Evolutionary conservation across 2,113 vertebrate genomes (phyloP).

Genomic region (Pelvicachromis taeniatus): DNA sequence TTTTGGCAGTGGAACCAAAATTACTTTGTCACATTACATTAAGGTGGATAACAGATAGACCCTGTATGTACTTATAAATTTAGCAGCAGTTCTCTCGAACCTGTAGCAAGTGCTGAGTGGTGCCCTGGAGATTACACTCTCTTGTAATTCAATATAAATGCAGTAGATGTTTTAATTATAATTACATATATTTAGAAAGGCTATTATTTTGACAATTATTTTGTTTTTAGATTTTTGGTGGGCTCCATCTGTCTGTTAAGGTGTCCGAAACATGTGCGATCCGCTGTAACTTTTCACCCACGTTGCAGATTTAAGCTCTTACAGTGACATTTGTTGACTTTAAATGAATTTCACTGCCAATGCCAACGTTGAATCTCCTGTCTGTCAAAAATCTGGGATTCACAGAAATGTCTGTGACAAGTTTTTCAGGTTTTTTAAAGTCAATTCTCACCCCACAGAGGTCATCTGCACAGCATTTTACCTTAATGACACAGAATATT

Average conservation of each 20-base stretch:
- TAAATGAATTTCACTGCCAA: background rate
- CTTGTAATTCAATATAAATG: background rate
- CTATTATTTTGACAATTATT: background rate
- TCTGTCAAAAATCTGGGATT: background rate
- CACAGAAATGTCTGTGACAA: background rate
- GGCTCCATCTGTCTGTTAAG: too few relatives aligned
- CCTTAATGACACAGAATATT: constrained; percentile 33
- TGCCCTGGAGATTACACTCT: background rate
- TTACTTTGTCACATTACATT: background rate
- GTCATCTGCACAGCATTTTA: constrained; percentile 27
- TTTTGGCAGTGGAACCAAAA: background rate
- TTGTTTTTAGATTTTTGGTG: background rate
- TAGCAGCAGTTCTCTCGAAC: background rate
- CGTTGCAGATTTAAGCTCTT: background rate
- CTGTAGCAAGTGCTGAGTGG: background rate
- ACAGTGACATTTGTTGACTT: constrained; percentile 6
- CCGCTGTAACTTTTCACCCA: background rate
- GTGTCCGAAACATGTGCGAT: background rate
- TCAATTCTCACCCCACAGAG: background rate
- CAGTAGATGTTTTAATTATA: background rate
- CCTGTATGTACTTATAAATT: background rate
- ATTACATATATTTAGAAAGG: background rate
- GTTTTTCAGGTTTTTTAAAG: constrained; percentile 10
- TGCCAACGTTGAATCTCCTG: constrained; percentile 19
- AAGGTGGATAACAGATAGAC: background rate